Evolutionary conservation across 2,888 invertebrate species (phyloP).

Genomic region (Miltochrista miniata): DNA sequence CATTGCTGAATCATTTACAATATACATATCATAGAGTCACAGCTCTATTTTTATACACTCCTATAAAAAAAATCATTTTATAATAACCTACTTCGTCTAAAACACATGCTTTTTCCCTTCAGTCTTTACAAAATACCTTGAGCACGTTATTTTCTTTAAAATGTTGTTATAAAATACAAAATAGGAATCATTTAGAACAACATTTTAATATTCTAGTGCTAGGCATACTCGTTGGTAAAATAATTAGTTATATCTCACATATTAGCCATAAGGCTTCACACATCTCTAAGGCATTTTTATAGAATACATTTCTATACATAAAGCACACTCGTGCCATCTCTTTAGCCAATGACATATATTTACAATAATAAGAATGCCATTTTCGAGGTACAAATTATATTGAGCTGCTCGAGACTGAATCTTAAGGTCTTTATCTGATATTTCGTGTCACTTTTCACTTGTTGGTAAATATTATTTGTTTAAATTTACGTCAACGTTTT

Average conservation of each 20-base stretch:
- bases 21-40: slow-evolving; percentile 33
- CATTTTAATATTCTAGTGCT: slow-evolving; percentile 22
- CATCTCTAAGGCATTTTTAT: slow-evolving; percentile 66
- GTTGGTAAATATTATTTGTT: no score
- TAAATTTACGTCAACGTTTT: no score
- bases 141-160: slow-evolving; percentile 2
- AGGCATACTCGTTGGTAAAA: slow-evolving; percentile 50
- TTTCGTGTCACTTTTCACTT: not conserved
- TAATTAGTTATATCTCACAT: slow-evolving; percentile 27
- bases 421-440: slow-evolving; percentile 19
- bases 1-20: slow-evolving; percentile 22
- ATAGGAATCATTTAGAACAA: slow-evolving; percentile 11
- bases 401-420: slow-evolving; percentile 39
- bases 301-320: slow-evolving; percentile 50
- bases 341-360: slow-evolving; percentile 34
- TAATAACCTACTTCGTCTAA: slow-evolving; percentile 38
- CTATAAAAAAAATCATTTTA: slow-evolving; percentile 49
- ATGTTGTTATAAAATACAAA: slow-evolving; percentile 5
- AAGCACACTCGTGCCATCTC: slow-evolving; percentile 32
- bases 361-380: slow-evolving; percentile 43
- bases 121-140: slow-evolving; percentile 59
- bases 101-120: slow-evolving; percentile 49
- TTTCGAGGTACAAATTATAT: slow-evolving; percentile 38
- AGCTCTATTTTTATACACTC: slow-evolving; percentile 38
- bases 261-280: slow-evolving; percentile 42